These are phyloP conservation scores for Etia nguti DNA, from an alignment of 2,113 vertebrate genomes.

Conservation along the genomic window DNA sequence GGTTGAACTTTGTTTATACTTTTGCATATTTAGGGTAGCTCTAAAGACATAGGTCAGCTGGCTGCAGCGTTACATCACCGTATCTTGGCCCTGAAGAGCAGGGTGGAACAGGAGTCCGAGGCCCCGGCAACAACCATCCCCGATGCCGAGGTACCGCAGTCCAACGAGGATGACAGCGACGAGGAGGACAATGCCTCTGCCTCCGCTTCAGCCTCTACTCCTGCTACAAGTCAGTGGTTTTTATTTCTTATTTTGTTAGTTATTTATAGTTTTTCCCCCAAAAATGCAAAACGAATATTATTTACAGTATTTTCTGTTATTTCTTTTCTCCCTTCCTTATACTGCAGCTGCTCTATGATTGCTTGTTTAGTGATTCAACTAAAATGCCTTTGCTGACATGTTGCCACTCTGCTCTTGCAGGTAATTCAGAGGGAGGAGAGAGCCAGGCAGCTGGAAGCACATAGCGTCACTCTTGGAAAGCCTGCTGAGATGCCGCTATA, in stretches of 20 bases:
- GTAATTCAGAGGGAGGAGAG: slow-evolving; percentile 82
- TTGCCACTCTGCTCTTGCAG: slow-evolving; percentile 65
- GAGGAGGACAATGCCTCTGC: slow-evolving; percentile 80
- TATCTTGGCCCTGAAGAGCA: slow-evolving; percentile 88
- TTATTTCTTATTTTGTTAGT: not conserved
- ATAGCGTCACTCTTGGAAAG: slow-evolving; percentile 79
- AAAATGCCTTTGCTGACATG: not conserved
- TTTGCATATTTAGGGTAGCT: slow-evolving; percentile 80
- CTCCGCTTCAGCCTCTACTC: slow-evolving; percentile 69
- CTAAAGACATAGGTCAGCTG: slow-evolving; percentile 94
- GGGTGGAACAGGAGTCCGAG: slow-evolving; percentile 87
- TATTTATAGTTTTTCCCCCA: not conserved
- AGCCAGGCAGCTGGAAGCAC: slow-evolving; percentile 85
- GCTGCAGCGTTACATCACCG: slow-evolving; percentile 93
- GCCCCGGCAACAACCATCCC: slow-evolving; percentile 70
- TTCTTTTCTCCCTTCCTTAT: no score
- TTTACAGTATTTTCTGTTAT: not conserved
- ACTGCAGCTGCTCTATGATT: not conserved
- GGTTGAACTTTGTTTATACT: not conserved
- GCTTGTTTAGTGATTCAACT: not conserved
- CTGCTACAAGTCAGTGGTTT: slow-evolving; percentile 70
- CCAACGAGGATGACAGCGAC: slow-evolving; percentile 91
- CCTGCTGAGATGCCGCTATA: slow-evolving; percentile 77
- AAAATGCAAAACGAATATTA: not conserved
- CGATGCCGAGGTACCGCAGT: slow-evolving; percentile 81